Base-by-base conservation (phyloP, 2,888 invertebrate genomes). In the Ephialtes manifestator region DNA sequence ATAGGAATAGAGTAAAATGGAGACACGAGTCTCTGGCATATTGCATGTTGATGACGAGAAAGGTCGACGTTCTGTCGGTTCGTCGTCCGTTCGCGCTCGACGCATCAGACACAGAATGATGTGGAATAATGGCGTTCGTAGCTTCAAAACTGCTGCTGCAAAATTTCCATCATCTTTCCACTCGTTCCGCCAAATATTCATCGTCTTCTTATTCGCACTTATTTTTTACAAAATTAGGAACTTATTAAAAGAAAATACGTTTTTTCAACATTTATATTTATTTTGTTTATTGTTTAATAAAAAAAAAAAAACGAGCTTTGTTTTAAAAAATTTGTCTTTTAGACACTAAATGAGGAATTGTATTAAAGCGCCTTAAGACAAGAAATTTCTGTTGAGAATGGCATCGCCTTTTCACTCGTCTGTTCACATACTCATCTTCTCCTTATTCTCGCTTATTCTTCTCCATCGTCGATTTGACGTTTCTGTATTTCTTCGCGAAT, bases 41-140 rank as follows among this genome's bases (percentile, higher is more conserved):
- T 31, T 60, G 35, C 35, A 72, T 46, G 20, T 18, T 46, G 58
- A 72, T 43, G 72, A 72, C 39, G 55, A 11, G 43, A 72, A 51
- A 43, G 72, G 28, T 43, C 72, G 72, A 46, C 71, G 67, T 55
- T 72, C 53, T 39, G 53, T 55, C 58, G 71, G 53, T 55, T 71
- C 72, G 43, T 60, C 58, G 28, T 58, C 72, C 72, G 43, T 15
- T 58, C 15, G 39, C 72, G 28, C 18, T 58, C 53, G 39, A 15
- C 55, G 24, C 39, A 35, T 35, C 2, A 15, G n/a, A 24, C 20
- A 71, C 51, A 53, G 28, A 35, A 70, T 39, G 20, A 60, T 60
- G 35, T 8, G 60, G 24, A 46, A 58, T 58, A 72, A 72, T 60
- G 24, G 55, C 15, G 51, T 70, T 0, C 46, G 46, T 67, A 8